Evolutionary conservation across 2,113 vertebrate genomes (phyloP).

Genomic region (Carollia perspicillata): DNA sequence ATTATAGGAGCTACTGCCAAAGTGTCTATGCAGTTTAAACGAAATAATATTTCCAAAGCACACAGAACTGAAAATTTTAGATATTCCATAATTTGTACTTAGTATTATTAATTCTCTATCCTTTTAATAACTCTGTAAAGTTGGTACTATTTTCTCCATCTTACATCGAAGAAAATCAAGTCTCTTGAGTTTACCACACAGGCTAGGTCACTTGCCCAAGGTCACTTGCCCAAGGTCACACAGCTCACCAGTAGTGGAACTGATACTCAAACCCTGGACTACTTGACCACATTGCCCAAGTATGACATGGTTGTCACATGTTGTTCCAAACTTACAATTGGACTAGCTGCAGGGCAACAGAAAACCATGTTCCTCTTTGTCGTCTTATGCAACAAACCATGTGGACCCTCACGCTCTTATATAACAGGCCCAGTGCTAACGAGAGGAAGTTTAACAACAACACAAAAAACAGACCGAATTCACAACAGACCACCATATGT

Average conservation of each 20-base stretch:
- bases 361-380: conserved; percentile 51
- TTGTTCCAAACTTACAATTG: conserved; percentile 44
- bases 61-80: neutral
- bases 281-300: neutral
- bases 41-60: neutral
- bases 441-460: conserved; percentile 78
- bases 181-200: neutral
- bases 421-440: conserved; percentile 62
- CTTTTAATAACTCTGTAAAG: neutral
- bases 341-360: conserved; percentile 16
- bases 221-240: neutral
- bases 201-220: neutral
- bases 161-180: neutral
- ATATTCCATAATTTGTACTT: neutral
- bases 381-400: conserved; percentile 74
- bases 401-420: conserved; percentile 73
- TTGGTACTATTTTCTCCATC: neutral
- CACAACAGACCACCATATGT: conserved; percentile 76
- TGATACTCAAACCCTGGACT: neutral
- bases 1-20: neutral
- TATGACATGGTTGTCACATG: neutral
- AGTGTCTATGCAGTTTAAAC: neutral
- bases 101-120: neutral
- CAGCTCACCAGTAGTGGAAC: neutral
- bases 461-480: conserved; percentile 70